Base-by-base conservation (phyloP, 2,888 invertebrate species). In the Sisyra nigra region DNA sequence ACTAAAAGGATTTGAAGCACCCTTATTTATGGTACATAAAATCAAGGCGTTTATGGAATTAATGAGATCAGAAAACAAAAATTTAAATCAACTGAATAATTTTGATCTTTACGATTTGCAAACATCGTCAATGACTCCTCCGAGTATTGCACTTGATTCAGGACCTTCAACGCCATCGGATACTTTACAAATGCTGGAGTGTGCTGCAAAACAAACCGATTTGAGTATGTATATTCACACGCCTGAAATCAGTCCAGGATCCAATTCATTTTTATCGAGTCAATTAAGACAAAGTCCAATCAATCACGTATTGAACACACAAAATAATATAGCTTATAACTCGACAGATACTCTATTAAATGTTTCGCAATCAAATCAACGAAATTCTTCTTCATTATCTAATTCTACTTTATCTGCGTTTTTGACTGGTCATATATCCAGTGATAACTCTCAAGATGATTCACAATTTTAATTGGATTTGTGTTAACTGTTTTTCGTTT, bases 1-100 rank as follows among this genome's bases (percentile, higher is more conserved):
- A 54, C 59, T 85, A 46, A 72, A 74, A 46, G 84, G 84, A 1
- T 86, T 86, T 56, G 74, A 74, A 57, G 79, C 80, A 1, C 85
- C 85, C 8, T 68, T 71, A 15, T 80, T 80, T 60, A 78, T 86
- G 71, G 54, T 81, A 30, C 68, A 72, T 46, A 86, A 86, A 63
- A 80, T 85, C 57, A 76, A 75, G 51, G 62, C 67, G 1, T 80
- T 76, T 54, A 75, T 83, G 53, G 63, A 65, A 40, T 57, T 60
- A 45, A 59, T 62, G 11, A 52, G 61, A 42, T 63, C 58, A 42
- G 65, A 64, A 48, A 54, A 53, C 31, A 58, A 55, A 45, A 45
- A 49, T n/a, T 34, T 33, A 18, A 43, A 46, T 6, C 51, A 53
- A 31, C 54, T 51, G 14, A 43, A 44, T 29, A 41, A 33, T 35